Evolutionary conservation across 1,140 invertebrate genomes (phyloP).

Genomic region (Galleria mellonella): DNA sequence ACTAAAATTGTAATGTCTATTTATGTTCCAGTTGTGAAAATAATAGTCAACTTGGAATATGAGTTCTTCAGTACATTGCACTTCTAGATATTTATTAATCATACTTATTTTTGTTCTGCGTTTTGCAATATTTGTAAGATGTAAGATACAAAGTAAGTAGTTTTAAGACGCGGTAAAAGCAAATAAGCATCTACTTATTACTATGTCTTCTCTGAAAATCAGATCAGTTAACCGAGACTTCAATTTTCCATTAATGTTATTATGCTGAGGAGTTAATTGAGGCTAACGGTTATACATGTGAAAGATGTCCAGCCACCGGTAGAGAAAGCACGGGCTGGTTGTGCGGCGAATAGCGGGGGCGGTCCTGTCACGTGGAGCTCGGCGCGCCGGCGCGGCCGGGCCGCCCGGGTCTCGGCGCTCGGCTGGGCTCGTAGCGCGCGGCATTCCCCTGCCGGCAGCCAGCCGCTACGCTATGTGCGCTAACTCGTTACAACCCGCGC

Average conservation of each 20-base stretch:
- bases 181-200: too few species aligned
- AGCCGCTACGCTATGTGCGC: slow-evolving; percentile 49
- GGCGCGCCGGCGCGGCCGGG: slow-evolving; percentile 61
- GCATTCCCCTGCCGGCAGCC: slow-evolving; percentile 52
- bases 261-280: slow-evolving; percentile 26
- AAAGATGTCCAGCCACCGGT: slow-evolving; percentile 23
- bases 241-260: slow-evolving; percentile 25
- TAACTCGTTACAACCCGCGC: slow-evolving; percentile 31
- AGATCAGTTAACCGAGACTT: slow-evolving; percentile 8
- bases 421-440: slow-evolving; percentile 42
- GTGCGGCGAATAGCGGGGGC: slow-evolving; percentile 16
- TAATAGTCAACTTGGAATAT: too few species aligned
- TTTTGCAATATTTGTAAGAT: too few species aligned
- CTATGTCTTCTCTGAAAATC: too few species aligned
- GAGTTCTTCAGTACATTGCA: too few species aligned
- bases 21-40: too few species aligned
- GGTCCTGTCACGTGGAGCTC: slow-evolving; percentile 58
- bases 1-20: too few species aligned
- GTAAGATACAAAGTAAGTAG: too few species aligned
- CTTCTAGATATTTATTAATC: too few species aligned
- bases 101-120: too few species aligned
- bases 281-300: slow-evolving; percentile 60
- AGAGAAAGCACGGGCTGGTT: neutral
- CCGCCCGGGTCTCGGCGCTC: slow-evolving; percentile 42
- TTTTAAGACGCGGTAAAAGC: too few species aligned